Conservation (phyloP, 2,113 vertebrate species). For the Lathamus discolor region DNA sequence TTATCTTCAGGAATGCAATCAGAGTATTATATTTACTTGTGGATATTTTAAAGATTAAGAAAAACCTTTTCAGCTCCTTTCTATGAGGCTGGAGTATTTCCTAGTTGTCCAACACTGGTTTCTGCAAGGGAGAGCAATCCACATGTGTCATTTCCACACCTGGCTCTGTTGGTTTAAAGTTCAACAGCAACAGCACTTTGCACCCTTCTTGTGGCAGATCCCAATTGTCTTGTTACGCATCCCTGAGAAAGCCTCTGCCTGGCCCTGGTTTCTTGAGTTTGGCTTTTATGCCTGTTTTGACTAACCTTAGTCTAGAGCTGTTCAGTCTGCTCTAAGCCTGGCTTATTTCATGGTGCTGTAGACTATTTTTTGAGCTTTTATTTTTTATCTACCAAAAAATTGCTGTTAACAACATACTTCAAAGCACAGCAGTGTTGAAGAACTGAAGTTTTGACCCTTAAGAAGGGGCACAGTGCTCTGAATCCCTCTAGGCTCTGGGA, state of each 20-base stretch:
- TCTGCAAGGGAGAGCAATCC: not conserved
- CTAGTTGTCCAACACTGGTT: not conserved
- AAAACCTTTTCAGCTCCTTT: not conserved
- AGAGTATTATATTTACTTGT: not conserved
- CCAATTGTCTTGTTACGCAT: accelerated
- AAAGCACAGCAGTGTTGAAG: not conserved
- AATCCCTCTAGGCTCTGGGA: not conserved
- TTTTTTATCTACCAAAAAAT: not conserved
- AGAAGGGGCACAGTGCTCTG: not conserved
- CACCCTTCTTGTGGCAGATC: not conserved
- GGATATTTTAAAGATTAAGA: too few relatives aligned
- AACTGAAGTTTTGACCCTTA: not conserved
- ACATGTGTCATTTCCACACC: not conserved
- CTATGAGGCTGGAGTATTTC: not conserved
- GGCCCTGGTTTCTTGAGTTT: not conserved
- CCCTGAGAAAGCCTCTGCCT: not conserved
- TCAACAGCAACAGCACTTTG: not conserved
- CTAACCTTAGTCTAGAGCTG: not conserved
- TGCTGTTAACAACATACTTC: not conserved
- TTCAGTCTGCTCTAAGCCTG: not conserved
- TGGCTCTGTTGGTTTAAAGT: not conserved
- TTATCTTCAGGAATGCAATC: not conserved
- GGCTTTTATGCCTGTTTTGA: not conserved
- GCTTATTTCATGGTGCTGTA: not conserved
- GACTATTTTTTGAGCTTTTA: not conserved